These are phyloP conservation scores for Enteromius paludinosus DNA, from an alignment of 2,797 vertebrate genomes.

Conservation along the genomic window DNA sequence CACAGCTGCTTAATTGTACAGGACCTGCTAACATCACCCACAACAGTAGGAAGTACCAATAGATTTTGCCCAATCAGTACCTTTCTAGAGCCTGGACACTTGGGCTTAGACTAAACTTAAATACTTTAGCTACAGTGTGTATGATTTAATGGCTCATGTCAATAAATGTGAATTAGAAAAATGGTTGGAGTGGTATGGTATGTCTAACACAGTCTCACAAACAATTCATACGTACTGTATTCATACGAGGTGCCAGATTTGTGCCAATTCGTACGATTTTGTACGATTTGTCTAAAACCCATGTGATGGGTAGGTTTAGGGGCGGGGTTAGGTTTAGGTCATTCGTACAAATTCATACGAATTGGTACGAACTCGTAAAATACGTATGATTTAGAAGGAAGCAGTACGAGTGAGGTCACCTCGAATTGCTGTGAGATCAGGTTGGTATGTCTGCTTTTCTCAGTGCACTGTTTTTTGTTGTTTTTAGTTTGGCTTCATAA, in stretches of 20 bases:
- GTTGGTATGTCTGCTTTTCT: neutral
- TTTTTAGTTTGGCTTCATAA: slow-evolving; percentile 26
- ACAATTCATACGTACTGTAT: too few species aligned
- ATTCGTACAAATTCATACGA: too few species aligned
- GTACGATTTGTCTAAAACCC: too few species aligned
- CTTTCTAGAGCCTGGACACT: slow-evolving; percentile 1
- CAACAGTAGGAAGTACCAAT: neutral
- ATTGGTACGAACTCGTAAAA: too few species aligned
- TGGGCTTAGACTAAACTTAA: neutral
- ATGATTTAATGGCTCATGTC: slow-evolving; percentile 8
- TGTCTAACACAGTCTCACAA: too few species aligned
- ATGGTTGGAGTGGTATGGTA: neutral
- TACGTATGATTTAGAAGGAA: too few species aligned
- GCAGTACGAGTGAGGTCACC: too few species aligned
- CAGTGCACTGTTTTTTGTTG: slow-evolving; percentile 19
- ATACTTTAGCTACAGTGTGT: neutral
- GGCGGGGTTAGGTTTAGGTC: too few species aligned
- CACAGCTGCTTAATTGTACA: slow-evolving; percentile 22
- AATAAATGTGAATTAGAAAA: slow-evolving; percentile 11
- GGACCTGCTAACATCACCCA: slow-evolving; percentile 12
- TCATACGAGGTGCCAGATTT: too few species aligned
- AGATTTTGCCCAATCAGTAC: slow-evolving; percentile 6
- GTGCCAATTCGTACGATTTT: too few species aligned
- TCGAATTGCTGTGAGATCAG: too few species aligned
- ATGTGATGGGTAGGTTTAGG: too few species aligned